Conservation (phyloP, 1,140 invertebrate species). For the Triops longicaudatus region DNA sequence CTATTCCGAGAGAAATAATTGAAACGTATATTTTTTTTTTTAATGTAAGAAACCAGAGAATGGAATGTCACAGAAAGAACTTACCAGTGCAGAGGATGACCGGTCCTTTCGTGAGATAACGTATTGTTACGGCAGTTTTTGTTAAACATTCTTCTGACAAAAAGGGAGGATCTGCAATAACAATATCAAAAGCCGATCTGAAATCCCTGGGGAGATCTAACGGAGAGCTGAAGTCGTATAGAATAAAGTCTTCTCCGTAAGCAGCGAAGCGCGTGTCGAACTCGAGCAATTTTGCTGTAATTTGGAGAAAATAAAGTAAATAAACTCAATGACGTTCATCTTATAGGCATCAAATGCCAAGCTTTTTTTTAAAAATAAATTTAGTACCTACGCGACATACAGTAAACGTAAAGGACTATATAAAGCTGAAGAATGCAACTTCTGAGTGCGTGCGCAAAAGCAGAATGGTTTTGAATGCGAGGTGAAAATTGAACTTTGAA, state of each 20-base stretch:
- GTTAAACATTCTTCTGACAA: conserved; percentile 83
- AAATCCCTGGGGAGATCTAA: conserved; percentile 55
- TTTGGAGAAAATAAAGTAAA: not conserved
- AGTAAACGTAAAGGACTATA: too few relatives aligned
- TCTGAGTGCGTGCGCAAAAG: too few relatives aligned
- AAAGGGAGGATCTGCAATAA: conserved; percentile 90
- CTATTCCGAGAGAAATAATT: conserved; percentile 41
- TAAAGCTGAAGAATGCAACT: too few relatives aligned
- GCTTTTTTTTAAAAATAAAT: too few relatives aligned
- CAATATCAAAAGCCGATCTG: conserved; percentile 61
- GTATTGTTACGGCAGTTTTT: conserved; percentile 71
- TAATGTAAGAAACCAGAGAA: too few relatives aligned
- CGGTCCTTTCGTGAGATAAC: conserved; percentile 64
- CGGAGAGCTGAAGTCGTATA: conserved; percentile 83
- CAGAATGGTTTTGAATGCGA: too few relatives aligned
- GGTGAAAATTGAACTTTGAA: too few relatives aligned
- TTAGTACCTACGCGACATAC: too few relatives aligned
- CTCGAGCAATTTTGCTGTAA: conserved; percentile 57
- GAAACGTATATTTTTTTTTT: conserved; percentile 16
- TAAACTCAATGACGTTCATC: too few relatives aligned
- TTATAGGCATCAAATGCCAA: too few relatives aligned
- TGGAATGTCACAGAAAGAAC: conserved; percentile 22
- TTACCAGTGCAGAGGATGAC: conserved; percentile 83
- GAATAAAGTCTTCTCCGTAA: conserved; percentile 70
- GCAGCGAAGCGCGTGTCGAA: conserved; percentile 69